Evolutionary conservation across 23 tunicate genomes (phyloP).

Genomic region (Botrylloides violaceus): DNA sequence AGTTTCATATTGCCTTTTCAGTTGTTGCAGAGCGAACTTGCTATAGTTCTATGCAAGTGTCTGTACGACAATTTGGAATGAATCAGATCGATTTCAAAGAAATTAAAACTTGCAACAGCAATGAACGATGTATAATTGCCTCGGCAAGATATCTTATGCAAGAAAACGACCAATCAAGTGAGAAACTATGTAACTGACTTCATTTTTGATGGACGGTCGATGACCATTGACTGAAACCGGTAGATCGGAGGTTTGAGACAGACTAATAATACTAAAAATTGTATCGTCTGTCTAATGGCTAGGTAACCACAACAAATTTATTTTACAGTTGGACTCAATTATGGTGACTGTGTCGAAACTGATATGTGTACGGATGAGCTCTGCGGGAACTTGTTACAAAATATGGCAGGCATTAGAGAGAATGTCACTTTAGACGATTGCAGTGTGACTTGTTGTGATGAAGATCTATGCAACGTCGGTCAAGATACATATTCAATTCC

Average conservation of each 20-base stretch:
- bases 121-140: not conserved
- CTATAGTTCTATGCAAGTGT: not conserved
- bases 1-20: not conserved
- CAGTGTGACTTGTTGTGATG: not conserved
- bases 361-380: not conserved
- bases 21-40: not conserved
- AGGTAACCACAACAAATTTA: too few relatives aligned
- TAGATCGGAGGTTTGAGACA: too few relatives aligned
- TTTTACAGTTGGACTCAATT: not conserved
- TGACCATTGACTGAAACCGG: too few relatives aligned
- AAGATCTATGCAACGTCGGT: not conserved
- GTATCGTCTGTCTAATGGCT: too few relatives aligned
- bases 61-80: not conserved
- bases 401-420: not conserved
- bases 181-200: too few relatives aligned
- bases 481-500: too few relatives aligned
- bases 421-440: not conserved
- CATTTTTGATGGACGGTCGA: too few relatives aligned
- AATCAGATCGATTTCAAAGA: not conserved
- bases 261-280: too few relatives aligned
- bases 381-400: not conserved
- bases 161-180: not conserved
- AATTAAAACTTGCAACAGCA: not conserved
- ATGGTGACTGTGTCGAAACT: not conserved
- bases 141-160: not conserved